Evolutionary conservation across 1,140 invertebrate genomes (phyloP), one percentile per base, ranked within the genome.

Genomic region (Halictus rubicundus): DNA sequence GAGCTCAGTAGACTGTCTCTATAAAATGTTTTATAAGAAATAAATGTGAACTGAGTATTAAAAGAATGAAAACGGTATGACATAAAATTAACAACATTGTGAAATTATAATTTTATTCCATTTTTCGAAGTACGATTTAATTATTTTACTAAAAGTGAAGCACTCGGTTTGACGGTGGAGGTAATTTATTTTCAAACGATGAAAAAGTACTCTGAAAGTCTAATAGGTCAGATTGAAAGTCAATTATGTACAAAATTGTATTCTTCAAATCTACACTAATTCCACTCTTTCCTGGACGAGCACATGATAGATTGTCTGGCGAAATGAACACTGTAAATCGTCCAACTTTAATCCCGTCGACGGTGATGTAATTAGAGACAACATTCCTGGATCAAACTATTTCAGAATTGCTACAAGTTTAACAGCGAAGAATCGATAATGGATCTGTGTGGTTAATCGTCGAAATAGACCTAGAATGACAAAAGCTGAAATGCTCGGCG

Each of bases 341-440:
- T 23, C 54, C 16, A 77, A 77, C 39, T 77, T 61, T 61, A 77
- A 77, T 59, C 61, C 39, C 4, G 25, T 14, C 46, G 68, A 21
- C 42, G 27, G n/a, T 54, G 27, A 27, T 63, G 68, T 63, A 78
- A 78, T 78, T 78, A 71, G 27, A 52, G 32, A 52, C 42, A 70
- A 54, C 75, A 71, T 71, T 78, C 68, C 68, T 6, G n/a, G 46
- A 64, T 27, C 27, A 52, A 78, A 78, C 68, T 78, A 78, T 71
- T 63, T 42, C 32, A 39, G 32, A 64, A 54, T 59, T 71, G 21
- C 76, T 64, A 42, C 23, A 54, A 78, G 68, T 78, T 78, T 25
- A 63, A 37, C 32, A 27, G 12, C n/a, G 46, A 71, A 78, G 68
- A 71, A 71, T 63, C 12, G 42, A 49, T 63, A 61, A 78, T 63